Base-by-base conservation (phyloP, 2,888 invertebrate species). In the Cylloceria caligata region DNA sequence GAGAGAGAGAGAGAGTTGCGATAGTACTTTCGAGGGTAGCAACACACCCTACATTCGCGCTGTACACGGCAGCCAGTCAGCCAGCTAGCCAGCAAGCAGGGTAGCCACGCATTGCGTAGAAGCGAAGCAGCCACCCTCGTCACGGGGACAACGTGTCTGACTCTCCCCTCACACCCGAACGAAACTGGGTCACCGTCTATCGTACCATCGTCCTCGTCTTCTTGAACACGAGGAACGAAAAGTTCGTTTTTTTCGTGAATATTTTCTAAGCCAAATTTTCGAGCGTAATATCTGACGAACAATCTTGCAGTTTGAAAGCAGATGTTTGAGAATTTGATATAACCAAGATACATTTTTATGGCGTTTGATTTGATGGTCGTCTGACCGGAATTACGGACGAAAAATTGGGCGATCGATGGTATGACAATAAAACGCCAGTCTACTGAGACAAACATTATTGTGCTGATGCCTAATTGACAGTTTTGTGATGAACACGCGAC, bases 71-170 rank as follows among this genome's bases (percentile, higher is more conserved):
- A 57, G 55, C 13, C 55, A 30, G 57, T 16, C 34, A 30, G n/a
- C 7, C 34, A 69, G n/a, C 39, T 5, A 21, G 62, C 27, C 27
- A 60, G 57, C 42, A 3, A 45, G 30, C 11, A 13, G 36, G 76
- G 84, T 81, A 81, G 83, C 34, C 19, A 90, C 90, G 89, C 89
- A 89, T 80, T 90, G 89, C 90, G 88, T 89, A 88, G 87, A 88
- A 87, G 77, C 64, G 30, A 16, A 65, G 39, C 42, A 39, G 47
- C 57, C 84, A 86, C 85, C 88, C 78, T 62, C 30, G 19, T 49
- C 39, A 24, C 73, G 79, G 55, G 81, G 81, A 87, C 88, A 85
- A 83, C 87, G 84, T 79, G 87, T 87, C 87, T 88, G 86, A 84
- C 85, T 88, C 87, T 79, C 86, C 85, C 79, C 57, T 60, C 47